Base-by-base conservation (phyloP, 2,113 vertebrate genomes). In the Python bivittatus region DNA sequence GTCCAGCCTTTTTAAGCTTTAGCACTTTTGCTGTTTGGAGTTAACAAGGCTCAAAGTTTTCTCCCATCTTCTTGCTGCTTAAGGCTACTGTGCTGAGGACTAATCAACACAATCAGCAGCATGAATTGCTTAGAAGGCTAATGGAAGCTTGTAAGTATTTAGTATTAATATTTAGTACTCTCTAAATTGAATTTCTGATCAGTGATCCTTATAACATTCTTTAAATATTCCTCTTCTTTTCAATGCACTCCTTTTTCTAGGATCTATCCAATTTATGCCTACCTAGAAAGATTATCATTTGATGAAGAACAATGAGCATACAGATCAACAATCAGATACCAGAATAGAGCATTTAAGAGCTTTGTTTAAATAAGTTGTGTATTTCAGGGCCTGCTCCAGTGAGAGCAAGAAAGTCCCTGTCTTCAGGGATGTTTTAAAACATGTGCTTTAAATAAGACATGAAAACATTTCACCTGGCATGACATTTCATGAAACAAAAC, bases 101-200 rank as follows among this genome's bases (percentile, higher is more conserved):
- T 56, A 86, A 33, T 92, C 88, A 90, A 44, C 92, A 85, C 48
- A 88, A 79, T 20, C 20, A 92, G 87, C 57, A 2, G 33, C 7
- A 8, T 1, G 88, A 90, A 89, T 38, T n/a, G 4, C 64, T 94
- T 85, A 20, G 27, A 52, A 87, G 84, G 54, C 85, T 92, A 88
- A 72, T 44, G 20, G 86, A 86, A 83, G 52, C 72, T 83, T 53
- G 15, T 93, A 93, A 93, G 89, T 44, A 88, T 87, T 83, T 93
- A 38, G 83, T 12, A 0, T 52, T 3, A 48, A 90, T 29, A 72
- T 29, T 9, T 89, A 42, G 52, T n/a, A 15, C 61, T 68, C 64
- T 57, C 91, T 29, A n/a, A 22, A 42, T 5, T 53, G 88, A 89
- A 86, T 11, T 60, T 68, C 23, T 85, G 52, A 52, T 53, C 44